Base-by-base conservation (phyloP, 1,140 invertebrate species). In the Theocolax elegans region DNA sequence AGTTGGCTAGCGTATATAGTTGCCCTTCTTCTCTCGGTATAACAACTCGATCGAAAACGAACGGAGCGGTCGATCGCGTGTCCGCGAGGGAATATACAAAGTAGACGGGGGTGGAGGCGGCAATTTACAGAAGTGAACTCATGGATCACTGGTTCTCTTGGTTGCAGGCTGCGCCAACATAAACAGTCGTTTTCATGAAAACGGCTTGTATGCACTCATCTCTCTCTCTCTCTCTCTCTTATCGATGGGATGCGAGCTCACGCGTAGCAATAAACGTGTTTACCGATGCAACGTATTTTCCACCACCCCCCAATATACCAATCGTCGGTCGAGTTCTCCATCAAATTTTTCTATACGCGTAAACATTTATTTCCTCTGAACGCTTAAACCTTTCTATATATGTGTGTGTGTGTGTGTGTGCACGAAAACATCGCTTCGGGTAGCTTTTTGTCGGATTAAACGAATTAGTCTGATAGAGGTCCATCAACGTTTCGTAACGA, bases 101-200 rank as follows among this genome's bases (percentile, higher is more conserved):
- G 38, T 49, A 64, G 10, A 13, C 51, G 19, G 9, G 23, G 17
- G 10, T 15, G 38, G 19, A 4, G 23, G 17, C 15, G 35, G 49
- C n/a, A 66, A 56, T 56, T 66, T 46, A 40, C 38, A 25, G 23
- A 46, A 66, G 35, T 56, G 31, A 66, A 56, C 48, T 64, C 29
- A 19, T 25, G 42, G 23, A 31, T 62, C 42, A 17, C 12, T 42
- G 56, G 17, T 15, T 46, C 42, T 46, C 42, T 19, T 15, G 19
- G 2, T n/a, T 9, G 9, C 38, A 29, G n/a, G 27, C n/a, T 9
- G 10, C 25, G 23, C 9, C 46, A 64, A 49, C 62, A 56, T 56
- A 54, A 66, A 46, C 38, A 56, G 23, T 56, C 23, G 29, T 66
- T 56, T n/a, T 44, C 19, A 10, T 29, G 23, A 66, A 56, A 42